These are phyloP conservation scores for Neoascia interrupta DNA, from an alignment of 2,888 invertebrate species.

Conservation along the genomic window DNA sequence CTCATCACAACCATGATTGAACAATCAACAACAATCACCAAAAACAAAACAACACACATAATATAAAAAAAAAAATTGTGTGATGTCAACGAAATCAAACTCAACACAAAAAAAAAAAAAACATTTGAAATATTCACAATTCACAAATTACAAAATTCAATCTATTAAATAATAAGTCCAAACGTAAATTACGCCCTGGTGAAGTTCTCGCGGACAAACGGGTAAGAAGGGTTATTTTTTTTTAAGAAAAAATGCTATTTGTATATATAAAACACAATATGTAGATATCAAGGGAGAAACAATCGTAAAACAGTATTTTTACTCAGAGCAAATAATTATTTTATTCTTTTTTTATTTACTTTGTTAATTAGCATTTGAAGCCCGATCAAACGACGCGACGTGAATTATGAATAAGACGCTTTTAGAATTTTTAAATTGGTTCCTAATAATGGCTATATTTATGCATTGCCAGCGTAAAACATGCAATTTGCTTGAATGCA, in stretches of 20 bases:
- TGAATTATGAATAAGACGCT: too few species aligned
- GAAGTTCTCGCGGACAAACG: conserved; percentile 96
- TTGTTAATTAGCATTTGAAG: too few species aligned
- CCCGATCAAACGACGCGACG: too few species aligned
- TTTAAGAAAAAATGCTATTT: too few species aligned
- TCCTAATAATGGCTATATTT: too few species aligned
- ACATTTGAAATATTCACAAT: background rate
- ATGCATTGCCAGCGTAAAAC: too few species aligned
- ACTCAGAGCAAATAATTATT: conserved; percentile 41
- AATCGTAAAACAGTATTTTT: background rate
- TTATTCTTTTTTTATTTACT: conserved; percentile 22
- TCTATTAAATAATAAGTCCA: conserved; percentile 34
- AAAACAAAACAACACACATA: conserved; percentile 27
- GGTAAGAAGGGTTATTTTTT: conserved; percentile 83
- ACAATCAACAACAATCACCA: conserved; percentile 59
- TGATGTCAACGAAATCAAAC: conserved; percentile 12
- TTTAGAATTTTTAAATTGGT: too few species aligned
- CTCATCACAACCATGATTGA: conserved; percentile 44
- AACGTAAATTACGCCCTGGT: conserved; percentile 90
- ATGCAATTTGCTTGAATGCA: too few species aligned
- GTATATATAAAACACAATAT: conserved; percentile 36
- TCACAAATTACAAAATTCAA: background rate
- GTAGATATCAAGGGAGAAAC: too few species aligned
- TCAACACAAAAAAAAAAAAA: background rate
- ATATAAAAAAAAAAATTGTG: conserved; percentile 16